These are phyloP conservation scores for Enoplosus armatus DNA, from an alignment of 2,797 vertebrate species.

Conservation along the genomic window DNA sequence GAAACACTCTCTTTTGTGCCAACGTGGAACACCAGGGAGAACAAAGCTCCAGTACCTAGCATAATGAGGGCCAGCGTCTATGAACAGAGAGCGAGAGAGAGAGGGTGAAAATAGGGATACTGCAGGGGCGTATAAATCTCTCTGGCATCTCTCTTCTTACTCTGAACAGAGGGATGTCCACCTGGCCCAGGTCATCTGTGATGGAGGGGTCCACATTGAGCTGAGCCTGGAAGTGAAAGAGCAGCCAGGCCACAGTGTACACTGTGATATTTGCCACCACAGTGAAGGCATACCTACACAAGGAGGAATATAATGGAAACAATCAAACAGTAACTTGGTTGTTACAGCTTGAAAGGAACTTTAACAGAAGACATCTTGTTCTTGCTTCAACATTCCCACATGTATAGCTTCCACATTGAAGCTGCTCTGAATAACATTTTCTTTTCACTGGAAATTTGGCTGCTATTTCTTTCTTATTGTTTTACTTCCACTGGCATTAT, in stretches of 20 bases:
- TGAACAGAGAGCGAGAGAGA: background rate
- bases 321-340: background rate
- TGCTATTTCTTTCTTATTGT: background rate
- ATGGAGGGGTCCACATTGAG: conserved; percentile 17
- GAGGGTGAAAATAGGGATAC: background rate
- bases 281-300: conserved; percentile 90
- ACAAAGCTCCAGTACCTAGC: conserved; percentile 82
- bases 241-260: conserved; percentile 88
- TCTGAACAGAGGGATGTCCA: conserved; percentile 88
- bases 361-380: background rate
- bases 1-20: conserved; percentile 83
- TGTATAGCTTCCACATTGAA: background rate
- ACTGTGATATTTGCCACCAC: conserved; percentile 91
- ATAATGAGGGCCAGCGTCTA: conserved; percentile 89
- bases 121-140: background rate
- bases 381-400: background rate
- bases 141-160: conserved; percentile 67
- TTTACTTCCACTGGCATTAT: background rate
- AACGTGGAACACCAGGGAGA: conserved; percentile 90
- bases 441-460: background rate
- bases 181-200: conserved; percentile 79
- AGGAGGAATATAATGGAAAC: background rate
- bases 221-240: conserved; percentile 87
- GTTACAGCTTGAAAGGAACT: background rate
- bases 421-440: background rate